A percentile compares a stretch with the other conserved stretches of the same genome.
Conservation (phyloP, 2,888 invertebrate species). For the Perithous albicinctus region DNA sequence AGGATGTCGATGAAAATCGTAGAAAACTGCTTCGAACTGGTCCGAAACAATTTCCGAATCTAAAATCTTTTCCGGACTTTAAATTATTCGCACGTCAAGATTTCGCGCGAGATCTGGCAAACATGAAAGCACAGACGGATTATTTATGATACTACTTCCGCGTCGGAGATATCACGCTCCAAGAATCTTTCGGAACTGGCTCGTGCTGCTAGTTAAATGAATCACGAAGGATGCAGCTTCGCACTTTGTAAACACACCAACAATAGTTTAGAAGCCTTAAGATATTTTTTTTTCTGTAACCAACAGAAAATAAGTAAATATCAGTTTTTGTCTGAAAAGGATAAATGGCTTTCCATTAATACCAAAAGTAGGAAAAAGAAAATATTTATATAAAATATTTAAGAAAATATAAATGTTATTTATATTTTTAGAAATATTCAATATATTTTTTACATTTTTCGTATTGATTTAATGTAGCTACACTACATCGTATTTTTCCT, state of each 20-base stretch:
- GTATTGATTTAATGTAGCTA: too few relatives aligned
- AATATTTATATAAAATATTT: too few relatives aligned
- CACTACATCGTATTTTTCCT: background rate
- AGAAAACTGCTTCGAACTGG: constrained; percentile 4
- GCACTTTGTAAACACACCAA: background rate
- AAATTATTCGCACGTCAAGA: constrained; percentile 2
- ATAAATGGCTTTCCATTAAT: too few relatives aligned
- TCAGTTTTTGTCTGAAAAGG: background rate
- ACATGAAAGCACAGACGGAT: background rate
- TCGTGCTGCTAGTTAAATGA: background rate
- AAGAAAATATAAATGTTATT: too few relatives aligned
- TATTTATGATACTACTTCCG: constrained; percentile 1
- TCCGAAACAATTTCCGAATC: background rate
- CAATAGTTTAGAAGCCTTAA: background rate
- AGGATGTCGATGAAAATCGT: background rate
- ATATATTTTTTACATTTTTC: too few relatives aligned
- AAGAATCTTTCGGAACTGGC: constrained; percentile 2
- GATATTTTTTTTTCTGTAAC: background rate
- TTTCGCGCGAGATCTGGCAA: constrained; percentile 2
- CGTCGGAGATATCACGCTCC: background rate
- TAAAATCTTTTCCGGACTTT: too few relatives aligned
- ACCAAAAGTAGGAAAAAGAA: too few relatives aligned
- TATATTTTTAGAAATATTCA: too few relatives aligned
- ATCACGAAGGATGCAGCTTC: background rate
- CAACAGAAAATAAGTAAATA: background rate